Evolutionary conservation across 2,797 vertebrate species (phyloP).

Genomic region (Linurgus olivaceus): DNA sequence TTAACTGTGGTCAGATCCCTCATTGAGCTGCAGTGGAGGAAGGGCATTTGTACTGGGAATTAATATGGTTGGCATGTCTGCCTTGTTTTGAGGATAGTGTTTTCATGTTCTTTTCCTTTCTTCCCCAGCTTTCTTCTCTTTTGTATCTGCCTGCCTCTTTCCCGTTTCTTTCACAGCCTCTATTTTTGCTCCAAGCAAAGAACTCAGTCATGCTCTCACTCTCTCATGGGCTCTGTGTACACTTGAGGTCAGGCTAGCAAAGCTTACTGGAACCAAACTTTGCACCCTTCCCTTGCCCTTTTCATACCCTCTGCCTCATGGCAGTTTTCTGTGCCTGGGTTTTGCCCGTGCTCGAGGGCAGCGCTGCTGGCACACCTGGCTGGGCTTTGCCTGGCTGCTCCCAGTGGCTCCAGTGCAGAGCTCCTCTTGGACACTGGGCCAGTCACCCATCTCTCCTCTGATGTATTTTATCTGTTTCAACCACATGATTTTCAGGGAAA

Average conservation of each 20-base stretch:
- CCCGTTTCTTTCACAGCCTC: neutral
- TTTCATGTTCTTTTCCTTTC: slow-evolving; percentile 49
- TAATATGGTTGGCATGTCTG: slow-evolving; percentile 24
- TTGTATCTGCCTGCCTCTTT: slow-evolving; percentile 29
- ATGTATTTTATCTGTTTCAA: neutral
- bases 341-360: neutral
- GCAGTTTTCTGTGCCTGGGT: rapidly evolving
- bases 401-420: neutral
- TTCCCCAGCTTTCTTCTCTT: slow-evolving; percentile 33
- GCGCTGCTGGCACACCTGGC: neutral
- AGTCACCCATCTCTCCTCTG: neutral
- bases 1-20: neutral
- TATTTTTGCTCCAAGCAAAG: slow-evolving; percentile 44
- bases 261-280: neutral
- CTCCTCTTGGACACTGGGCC: neutral
- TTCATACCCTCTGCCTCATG: neutral
- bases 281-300: neutral
- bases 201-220: neutral
- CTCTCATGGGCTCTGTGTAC: neutral
- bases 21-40: neutral
- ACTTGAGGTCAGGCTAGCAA: slow-evolving; percentile 1
- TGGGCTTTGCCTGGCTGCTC: neutral
- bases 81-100: slow-evolving; percentile 16
- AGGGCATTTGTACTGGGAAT: slow-evolving; percentile 3
- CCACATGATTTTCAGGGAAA: neutral